phyloP scores from a whole-genome alignment of 2,797 vertebrate species.

The Falco concolor region DNA sequence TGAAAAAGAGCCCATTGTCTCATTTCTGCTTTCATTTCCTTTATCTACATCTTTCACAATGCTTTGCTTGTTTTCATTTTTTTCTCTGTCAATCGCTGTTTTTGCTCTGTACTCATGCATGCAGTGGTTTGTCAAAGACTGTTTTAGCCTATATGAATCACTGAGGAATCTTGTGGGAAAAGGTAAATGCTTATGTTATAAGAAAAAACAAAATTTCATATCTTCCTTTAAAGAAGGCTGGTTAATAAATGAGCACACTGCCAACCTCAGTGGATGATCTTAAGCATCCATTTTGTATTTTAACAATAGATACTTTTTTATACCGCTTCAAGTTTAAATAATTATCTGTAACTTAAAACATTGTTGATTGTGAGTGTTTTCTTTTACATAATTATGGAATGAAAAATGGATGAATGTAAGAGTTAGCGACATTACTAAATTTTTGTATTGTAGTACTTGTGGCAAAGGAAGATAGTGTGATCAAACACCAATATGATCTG shows the following conservation, averaged over 20 bases:
- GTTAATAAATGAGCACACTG: neutral
- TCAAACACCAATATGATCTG: neutral
- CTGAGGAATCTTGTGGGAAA: neutral
- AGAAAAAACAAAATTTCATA: neutral
- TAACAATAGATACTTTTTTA: neutral
- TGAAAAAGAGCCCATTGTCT: neutral
- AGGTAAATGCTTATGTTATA: neutral
- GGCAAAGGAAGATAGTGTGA: neutral
- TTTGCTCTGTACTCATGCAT: neutral
- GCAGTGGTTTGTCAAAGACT: neutral
- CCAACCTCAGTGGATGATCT: neutral
- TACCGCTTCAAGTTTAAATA: neutral
- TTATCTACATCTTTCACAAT: slow-evolving; percentile 6
- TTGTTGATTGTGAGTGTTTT: neutral
- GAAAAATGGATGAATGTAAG: slow-evolving; percentile 84
- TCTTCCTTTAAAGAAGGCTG: neutral
- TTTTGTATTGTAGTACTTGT: neutral
- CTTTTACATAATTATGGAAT: slow-evolving; percentile 72
- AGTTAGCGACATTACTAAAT: slow-evolving; percentile 81
- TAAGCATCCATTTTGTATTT: neutral
- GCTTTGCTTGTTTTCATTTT: slow-evolving; percentile 17
- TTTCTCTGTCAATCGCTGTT: slow-evolving; percentile 15
- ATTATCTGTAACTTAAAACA: neutral
- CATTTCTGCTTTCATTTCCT: slow-evolving; percentile 1
- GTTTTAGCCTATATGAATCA: neutral